These are phyloP conservation scores for Muntiacus reevesi DNA, from an alignment of 2,113 vertebrate species.

Conservation along the genomic window DNA sequence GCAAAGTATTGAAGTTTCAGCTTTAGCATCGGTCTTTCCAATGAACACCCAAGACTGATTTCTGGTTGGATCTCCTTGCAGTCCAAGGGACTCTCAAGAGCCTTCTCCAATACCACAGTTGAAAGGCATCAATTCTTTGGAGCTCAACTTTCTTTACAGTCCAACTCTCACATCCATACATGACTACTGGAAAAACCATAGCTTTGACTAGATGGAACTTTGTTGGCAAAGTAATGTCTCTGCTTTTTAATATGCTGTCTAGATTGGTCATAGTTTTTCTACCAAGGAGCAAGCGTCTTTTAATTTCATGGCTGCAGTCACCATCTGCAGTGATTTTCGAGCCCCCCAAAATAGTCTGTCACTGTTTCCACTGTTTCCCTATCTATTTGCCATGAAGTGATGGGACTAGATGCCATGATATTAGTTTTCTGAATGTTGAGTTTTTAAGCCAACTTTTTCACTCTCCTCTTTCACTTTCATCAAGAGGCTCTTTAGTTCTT, in stretches of 20 bases:
- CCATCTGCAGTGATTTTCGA: not conserved
- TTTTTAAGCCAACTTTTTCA: not conserved
- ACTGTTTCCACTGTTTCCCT: not conserved
- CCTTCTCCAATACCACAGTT: not conserved
- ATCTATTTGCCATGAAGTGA: not conserved
- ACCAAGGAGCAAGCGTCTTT: not conserved
- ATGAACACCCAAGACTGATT: not conserved
- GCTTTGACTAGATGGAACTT: not conserved
- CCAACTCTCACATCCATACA: not conserved
- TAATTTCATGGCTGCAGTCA: not conserved
- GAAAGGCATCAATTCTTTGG: not conserved
- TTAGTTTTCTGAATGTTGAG: not conserved
- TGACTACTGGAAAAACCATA: not conserved
- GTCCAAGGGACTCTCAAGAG: not conserved
- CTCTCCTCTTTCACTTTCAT: not conserved
- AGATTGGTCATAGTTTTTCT: not conserved
- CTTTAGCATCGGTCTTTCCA: not conserved
- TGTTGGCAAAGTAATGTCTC: not conserved
- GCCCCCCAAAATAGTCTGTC: accelerated
- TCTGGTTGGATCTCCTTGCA: not conserved
- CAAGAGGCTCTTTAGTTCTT: not conserved
- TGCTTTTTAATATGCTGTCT: not conserved
- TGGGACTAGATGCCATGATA: not conserved
- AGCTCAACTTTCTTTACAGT: not conserved
- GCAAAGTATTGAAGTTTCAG: not conserved